A percentile compares a stretch with the other conserved stretches of the same genome.
Conservation (phyloP, 2,113 vertebrate species). For the Oreochromis aureus region DNA sequence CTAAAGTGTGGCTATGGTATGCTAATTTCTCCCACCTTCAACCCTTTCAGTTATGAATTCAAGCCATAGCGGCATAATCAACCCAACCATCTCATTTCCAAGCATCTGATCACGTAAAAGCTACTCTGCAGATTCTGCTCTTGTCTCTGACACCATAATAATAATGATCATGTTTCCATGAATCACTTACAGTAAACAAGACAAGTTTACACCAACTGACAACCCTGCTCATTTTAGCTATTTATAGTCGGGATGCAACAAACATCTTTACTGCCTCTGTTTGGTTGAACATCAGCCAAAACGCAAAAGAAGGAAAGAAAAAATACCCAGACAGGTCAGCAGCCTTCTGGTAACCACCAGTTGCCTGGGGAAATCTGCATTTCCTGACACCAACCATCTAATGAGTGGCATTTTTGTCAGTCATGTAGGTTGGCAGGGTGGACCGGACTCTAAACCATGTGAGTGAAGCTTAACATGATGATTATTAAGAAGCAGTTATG, state of each 20-base stretch:
- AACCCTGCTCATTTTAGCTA: neutral
- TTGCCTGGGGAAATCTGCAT: neutral
- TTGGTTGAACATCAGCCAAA: neutral
- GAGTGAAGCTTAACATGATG: neutral
- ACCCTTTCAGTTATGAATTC: neutral
- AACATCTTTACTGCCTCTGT: neutral
- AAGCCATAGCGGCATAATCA: neutral
- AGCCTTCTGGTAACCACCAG: neutral
- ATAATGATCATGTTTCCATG: neutral
- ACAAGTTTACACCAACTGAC: neutral
- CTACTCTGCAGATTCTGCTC: neutral
- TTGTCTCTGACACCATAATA: fast-evolving
- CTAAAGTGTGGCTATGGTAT: neutral
- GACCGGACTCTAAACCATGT: neutral
- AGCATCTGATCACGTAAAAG: neutral
- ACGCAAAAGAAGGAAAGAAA: neutral
- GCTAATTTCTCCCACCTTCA: neutral
- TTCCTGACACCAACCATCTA: neutral
- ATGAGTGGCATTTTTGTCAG: neutral
- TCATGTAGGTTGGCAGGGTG: neutral
- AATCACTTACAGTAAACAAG: neutral
- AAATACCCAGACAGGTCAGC: neutral
- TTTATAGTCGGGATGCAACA: neutral
- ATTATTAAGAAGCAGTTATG: neutral
- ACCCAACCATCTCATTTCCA: neutral